Percentiles rank a stretch among this genome's conserved stretches.
These are phyloP conservation scores for Bellardia pandia DNA, from an alignment of 2,888 invertebrate species.

Conservation along the genomic window DNA sequence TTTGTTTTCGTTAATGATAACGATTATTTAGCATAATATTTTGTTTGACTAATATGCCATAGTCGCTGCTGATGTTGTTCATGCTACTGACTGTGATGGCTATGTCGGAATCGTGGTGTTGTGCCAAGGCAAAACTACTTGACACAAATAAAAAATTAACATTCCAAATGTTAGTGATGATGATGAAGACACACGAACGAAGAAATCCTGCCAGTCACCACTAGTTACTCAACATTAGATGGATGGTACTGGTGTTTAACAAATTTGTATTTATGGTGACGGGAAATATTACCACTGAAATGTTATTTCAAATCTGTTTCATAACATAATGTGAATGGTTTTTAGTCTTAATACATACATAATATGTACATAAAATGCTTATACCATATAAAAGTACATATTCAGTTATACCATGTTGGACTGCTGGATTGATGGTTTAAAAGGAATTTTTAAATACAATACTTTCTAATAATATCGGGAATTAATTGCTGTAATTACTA, in stretches of 20 bases:
- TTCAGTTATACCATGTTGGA: slow-evolving; percentile 4
- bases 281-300: slow-evolving; percentile 39
- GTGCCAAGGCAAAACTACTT: slow-evolving; percentile 70
- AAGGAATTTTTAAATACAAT: too few species aligned
- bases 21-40: slow-evolving; percentile 20
- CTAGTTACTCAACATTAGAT: slow-evolving; percentile 57
- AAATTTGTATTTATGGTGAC: slow-evolving; percentile 43
- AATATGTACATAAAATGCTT: background rate
- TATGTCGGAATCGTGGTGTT: slow-evolving; percentile 45
- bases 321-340: slow-evolving; percentile 63
- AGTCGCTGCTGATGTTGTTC: slow-evolving; percentile 1
- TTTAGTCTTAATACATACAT: slow-evolving; percentile 3
- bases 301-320: slow-evolving; percentile 46
- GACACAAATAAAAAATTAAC: slow-evolving; percentile 66
- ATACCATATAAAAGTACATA: background rate
- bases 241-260: slow-evolving; percentile 37
- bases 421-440: too few species aligned
- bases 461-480: too few species aligned
- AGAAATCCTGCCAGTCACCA: slow-evolving; percentile 75
- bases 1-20: slow-evolving; percentile 4
- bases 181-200: slow-evolving; percentile 62
- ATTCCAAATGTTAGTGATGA: slow-evolving; percentile 61
- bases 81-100: slow-evolving; percentile 12
- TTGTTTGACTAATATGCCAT: background rate
- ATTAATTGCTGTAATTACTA: too few species aligned